A percentile compares a stretch with the other conserved stretches of the same genome.
Evolutionary conservation across 2,113 vertebrate genomes (phyloP).

Genomic region (Cathartes aura): DNA sequence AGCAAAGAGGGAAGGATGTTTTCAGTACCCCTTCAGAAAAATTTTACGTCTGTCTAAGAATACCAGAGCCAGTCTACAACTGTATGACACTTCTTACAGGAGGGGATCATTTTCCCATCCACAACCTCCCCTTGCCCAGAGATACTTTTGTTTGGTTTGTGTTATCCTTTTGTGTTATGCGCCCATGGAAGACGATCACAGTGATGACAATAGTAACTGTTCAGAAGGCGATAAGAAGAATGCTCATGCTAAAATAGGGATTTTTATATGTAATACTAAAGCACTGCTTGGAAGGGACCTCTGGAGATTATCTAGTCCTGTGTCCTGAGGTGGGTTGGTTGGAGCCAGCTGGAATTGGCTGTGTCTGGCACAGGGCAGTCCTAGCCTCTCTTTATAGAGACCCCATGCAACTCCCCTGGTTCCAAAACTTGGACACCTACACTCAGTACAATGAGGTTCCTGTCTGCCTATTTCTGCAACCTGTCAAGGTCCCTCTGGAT

Average conservation of each 20-base stretch:
- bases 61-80: background rate
- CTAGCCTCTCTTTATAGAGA: background rate
- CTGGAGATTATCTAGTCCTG: background rate
- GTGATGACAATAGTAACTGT: background rate
- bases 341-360: background rate
- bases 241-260: background rate
- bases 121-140: background rate
- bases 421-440: background rate
- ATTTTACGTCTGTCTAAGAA: background rate
- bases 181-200: background rate
- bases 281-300: background rate
- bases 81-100: background rate
- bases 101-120: background rate
- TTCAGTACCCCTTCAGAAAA: background rate
- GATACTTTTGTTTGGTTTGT: background rate
- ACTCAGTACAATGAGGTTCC: background rate
- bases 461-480: background rate
- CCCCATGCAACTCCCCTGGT: fast-evolving
- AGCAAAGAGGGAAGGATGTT: background rate
- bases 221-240: background rate
- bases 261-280: background rate
- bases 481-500: background rate
- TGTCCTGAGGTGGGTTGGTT: background rate
- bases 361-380: background rate
- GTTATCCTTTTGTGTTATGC: background rate